Evolutionary conservation across 1,140 invertebrate genomes (phyloP), one percentile per base, ranked within the genome.

Genomic region (Drosophila parvula): DNA sequence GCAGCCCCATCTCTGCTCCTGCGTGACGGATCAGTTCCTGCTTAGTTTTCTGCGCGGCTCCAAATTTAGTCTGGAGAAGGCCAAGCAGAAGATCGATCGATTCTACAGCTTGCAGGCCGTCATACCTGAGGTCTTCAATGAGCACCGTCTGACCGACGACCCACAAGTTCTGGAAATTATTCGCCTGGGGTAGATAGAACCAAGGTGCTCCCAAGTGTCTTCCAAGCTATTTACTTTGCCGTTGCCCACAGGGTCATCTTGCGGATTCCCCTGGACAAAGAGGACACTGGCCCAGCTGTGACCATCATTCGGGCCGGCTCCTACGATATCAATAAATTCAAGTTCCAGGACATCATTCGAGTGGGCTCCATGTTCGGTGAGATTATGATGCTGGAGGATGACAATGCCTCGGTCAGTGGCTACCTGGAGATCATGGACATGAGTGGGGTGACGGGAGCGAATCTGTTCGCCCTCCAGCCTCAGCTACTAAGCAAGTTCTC

Each of bases 31-130:
- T 78, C 94, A 95, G 89, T 94, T 94, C 90, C 73, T 96, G 8
- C 74, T 95, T 27, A 93, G 92, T 41, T 95, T 95, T 83, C 85
- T 96, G 41, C 92, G 95, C 4, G 94, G 95, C 28, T 94, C 94
- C 60, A 96, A 96, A 90, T 95, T 94, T 83, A 95, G 95, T 74
- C 84, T 95, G 73, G 94, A 95, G 82, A 92, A 93, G 56, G 94
- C 94, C 27, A 95, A 95, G 86, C 92, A 94, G 71, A 95, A 95
- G 78, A 76, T 95, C 5, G 95, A 95, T 81, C 93, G 94, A 85
- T 95, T 93, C 89, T 95, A 95, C 75, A 94, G 94, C 3, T 84
- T 95, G 45, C 93, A 93, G 77, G 92, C 92, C 0, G 85, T 93
- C 11, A 92, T 94, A 9, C 95, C 95, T 0, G 95, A 95, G 68